These are phyloP conservation scores for Smittia aterrima DNA, from an alignment of 2,888 invertebrate genomes.

Conservation along the genomic window DNA sequence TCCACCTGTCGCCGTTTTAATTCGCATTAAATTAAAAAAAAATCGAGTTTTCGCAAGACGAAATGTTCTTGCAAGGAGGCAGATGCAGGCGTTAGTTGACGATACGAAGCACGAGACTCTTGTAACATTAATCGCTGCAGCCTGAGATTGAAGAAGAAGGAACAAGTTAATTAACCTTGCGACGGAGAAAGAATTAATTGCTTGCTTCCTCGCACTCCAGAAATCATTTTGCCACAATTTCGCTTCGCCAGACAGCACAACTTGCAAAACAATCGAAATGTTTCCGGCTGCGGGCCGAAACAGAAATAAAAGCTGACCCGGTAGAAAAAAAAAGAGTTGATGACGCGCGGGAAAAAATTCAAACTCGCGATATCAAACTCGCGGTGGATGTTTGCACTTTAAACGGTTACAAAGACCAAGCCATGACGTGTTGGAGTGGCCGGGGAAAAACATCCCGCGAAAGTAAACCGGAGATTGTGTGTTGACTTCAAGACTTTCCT, in stretches of 20 bases:
- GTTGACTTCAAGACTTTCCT: not conserved
- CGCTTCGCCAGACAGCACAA: not conserved
- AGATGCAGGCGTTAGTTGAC: not conserved
- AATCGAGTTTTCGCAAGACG: not conserved
- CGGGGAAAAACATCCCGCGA: not conserved
- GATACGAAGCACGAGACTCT: not conserved
- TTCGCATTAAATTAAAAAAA: not conserved
- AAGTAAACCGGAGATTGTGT: constrained; percentile 1
- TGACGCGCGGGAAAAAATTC: not conserved
- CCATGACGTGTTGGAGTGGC: not conserved
- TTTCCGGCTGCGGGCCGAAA: too few species aligned
- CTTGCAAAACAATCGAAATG: not conserved
- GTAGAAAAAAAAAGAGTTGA: not conserved
- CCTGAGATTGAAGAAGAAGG: not conserved
- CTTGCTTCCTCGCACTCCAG: constrained; percentile 8
- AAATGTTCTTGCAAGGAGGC: not conserved
- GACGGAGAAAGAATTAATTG: constrained; percentile 25
- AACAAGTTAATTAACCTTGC: not conserved
- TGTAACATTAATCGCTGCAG: not conserved
- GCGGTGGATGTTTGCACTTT: not conserved
- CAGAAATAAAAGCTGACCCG: not conserved
- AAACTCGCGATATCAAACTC: constrained; percentile 3
- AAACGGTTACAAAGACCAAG: not conserved
- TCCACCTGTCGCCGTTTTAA: constrained; percentile 1
- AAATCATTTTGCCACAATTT: constrained; percentile 5